Base-by-base conservation (phyloP, 64 coral and sea anemone species). In the Dendrophyllia cribrosa region DNA sequence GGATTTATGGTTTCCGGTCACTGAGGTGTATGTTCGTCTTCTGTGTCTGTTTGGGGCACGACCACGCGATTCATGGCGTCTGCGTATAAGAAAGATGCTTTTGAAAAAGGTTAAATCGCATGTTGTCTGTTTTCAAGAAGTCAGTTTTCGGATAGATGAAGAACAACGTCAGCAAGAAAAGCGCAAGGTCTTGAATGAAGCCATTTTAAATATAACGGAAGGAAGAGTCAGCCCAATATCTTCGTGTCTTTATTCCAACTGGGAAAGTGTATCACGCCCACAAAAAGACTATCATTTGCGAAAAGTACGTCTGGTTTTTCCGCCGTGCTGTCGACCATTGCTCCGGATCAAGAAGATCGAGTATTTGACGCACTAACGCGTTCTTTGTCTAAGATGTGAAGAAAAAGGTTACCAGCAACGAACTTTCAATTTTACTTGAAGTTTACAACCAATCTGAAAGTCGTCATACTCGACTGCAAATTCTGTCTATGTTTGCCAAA, bases 181-280 rank as follows among this genome's bases (percentile, higher is more conserved):
- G 43, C 81, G 24, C 0, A 11, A 9, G 43, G 50, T 73, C 58
- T 87, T 87, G 72, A 87, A 60, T 74, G 85, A 87, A 52, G 68
- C 66, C 24, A 7, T 87, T 13, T 46, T 49, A 44, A 22, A 45
- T 72, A 87, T 61, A 47, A 43, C 9, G 58, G 85, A 87, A 15
- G 69, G 86, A 59, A 88, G 63, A 88, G 51, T 88, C 34, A 75
- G 81, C 62, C 81, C 81, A 46, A 85, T 85, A 65, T 20, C 58
- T 14, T 85, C 81, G 17, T 9, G 20, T 47, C 22, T 66, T 5
- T 34, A 21, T 19, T 65, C 23, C 0, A 50, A 50, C 16, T 67
- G 81, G 81, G 59, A 88, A 74, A 88, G 63, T 67, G 75, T 64
- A 70, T 89, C 87, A 76, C 49, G 87, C 86, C 34, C 86, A 67